Evolutionary conservation across 2,113 vertebrate species (phyloP).

Genomic region (Phaethornis superciliosus): DNA sequence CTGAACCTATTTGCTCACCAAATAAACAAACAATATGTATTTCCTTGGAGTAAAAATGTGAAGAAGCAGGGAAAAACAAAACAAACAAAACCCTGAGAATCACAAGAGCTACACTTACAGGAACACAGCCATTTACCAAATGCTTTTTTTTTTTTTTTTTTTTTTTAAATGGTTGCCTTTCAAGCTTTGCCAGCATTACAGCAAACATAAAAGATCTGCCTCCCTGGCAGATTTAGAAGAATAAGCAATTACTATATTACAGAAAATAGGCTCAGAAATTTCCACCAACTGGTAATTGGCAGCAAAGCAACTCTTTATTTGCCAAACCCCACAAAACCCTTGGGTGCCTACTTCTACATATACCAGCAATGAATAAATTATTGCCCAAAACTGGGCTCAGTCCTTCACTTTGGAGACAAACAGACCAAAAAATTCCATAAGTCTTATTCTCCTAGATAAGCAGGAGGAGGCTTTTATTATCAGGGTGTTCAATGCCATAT

Average conservation of each 20-base stretch:
- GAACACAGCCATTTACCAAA: not conserved
- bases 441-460: not conserved
- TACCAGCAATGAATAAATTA: not conserved
- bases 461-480: not conserved
- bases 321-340: slow-evolving; percentile 31
- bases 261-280: slow-evolving; percentile 52
- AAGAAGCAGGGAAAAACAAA: not conserved
- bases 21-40: not conserved
- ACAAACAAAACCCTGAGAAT: not conserved
- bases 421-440: not conserved
- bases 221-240: slow-evolving; percentile 56
- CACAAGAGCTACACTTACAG: slow-evolving; percentile 23
- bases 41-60: not conserved
- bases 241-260: slow-evolving; percentile 64
- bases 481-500: not conserved
- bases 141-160: not conserved
- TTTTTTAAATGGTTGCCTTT: slow-evolving; percentile 29
- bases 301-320: slow-evolving; percentile 7
- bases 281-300: slow-evolving; percentile 53
- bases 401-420: not conserved
- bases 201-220: slow-evolving; percentile 34
- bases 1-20: not conserved
- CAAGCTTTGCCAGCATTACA: slow-evolving; percentile 57
- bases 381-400: not conserved
- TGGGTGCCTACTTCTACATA: not conserved